Conservation (phyloP, 2,888 invertebrate species). For the Scrobipalpa costella region DNA sequence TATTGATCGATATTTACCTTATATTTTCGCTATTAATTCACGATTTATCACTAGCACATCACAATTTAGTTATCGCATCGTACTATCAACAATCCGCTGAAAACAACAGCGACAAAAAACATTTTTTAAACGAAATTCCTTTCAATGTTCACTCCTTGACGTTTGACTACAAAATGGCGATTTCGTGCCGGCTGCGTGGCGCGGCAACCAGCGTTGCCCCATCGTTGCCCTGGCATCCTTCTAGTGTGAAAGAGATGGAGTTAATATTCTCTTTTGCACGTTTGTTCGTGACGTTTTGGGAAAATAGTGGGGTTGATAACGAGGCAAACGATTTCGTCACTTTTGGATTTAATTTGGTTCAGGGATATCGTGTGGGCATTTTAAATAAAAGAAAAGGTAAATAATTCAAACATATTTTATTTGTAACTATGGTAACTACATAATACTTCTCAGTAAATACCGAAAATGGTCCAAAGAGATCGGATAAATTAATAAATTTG, state of each 20-base stretch:
- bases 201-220: constrained; percentile 35
- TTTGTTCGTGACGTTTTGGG: neutral
- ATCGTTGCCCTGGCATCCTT: constrained; percentile 26
- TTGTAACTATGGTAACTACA: no score
- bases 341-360: no score
- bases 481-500: no score
- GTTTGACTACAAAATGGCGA: constrained; percentile 53
- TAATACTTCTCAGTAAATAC: no score
- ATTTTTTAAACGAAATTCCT: constrained; percentile 10
- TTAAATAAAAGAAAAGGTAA: no score
- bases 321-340: neutral
- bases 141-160: constrained; percentile 42
- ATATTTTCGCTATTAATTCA: neutral
- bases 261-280: constrained; percentile 26
- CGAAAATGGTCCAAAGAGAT: no score
- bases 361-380: no score
- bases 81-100: constrained; percentile 1
- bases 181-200: constrained; percentile 35
- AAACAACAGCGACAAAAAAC: neutral
- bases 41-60: neutral
- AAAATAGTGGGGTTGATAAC: constrained; percentile 13
- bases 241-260: constrained; percentile 25
- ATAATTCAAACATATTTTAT: no score
- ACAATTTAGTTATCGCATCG: neutral
- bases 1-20: constrained; percentile 3